Percentiles rank a stretch among this genome's conserved stretches.
Conservation (phyloP, 2,113 vertebrate species). For the Pachyramphus minor region DNA sequence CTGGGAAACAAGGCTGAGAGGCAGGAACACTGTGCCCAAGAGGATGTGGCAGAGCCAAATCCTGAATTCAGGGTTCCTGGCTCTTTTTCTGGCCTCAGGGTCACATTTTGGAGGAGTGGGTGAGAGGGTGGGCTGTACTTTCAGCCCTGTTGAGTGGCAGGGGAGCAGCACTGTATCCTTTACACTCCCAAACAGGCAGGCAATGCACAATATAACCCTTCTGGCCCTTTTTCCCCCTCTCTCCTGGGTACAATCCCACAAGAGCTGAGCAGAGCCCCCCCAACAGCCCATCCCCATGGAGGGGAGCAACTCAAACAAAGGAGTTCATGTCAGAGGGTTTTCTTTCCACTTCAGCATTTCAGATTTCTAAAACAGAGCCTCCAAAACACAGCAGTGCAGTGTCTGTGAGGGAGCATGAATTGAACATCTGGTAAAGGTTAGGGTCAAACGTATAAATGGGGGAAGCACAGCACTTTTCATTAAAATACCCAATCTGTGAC, state of each 20-base stretch:
- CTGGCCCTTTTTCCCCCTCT: not conserved
- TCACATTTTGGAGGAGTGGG: too few relatives aligned
- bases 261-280: not conserved
- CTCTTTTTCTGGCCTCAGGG: not conserved
- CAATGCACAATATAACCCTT: not conserved
- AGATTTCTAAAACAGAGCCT: constrained; percentile 21
- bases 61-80: not conserved
- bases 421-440: constrained; percentile 81
- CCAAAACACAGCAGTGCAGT: constrained; percentile 30
- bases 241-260: not conserved
- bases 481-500: constrained; percentile 70
- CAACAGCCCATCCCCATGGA: rapidly evolving
- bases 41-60: not conserved
- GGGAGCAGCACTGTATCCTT: not conserved
- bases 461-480: constrained; percentile 66
- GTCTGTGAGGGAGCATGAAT: constrained; percentile 40
- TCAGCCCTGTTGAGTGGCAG: not conserved
- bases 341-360: constrained; percentile 40
- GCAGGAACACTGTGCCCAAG: not conserved
- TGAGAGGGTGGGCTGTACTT: not conserved
- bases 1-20: not conserved
- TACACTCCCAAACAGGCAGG: not conserved
- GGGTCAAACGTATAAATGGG: constrained; percentile 76
- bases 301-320: not conserved
- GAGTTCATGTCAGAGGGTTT: not conserved